Evolutionary conservation across 2,113 vertebrate species (phyloP).

Genomic region (Sander vitreus): DNA sequence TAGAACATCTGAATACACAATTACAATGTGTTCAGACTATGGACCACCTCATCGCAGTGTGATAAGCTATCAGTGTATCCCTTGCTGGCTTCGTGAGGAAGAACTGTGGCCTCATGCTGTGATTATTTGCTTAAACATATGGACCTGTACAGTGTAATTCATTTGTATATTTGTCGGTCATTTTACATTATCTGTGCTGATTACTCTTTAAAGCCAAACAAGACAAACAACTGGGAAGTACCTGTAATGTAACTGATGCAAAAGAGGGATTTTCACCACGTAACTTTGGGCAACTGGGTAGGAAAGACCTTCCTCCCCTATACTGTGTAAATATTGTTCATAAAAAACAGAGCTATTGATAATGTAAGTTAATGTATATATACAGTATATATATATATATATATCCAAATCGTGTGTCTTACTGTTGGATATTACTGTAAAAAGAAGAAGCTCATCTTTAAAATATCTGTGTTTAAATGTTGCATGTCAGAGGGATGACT

Average conservation of each 20-base stretch:
- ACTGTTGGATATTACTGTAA: conserved; percentile 69
- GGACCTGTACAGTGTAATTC: conserved; percentile 36
- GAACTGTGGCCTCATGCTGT: conserved; percentile 39
- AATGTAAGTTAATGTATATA: conserved; percentile 81
- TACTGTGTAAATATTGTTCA: conserved; percentile 80
- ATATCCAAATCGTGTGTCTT: conserved; percentile 68
- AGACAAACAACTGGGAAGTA: conserved; percentile 27
- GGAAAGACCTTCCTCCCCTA: conserved; percentile 35
- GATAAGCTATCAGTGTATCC: conserved; percentile 58
- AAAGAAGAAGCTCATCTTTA: conserved; percentile 63
- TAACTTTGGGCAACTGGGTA: conserved; percentile 18
- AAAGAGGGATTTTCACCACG: not conserved
- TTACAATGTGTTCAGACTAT: not conserved
- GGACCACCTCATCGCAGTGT: conserved; percentile 33
- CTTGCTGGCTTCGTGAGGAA: conserved; percentile 24
- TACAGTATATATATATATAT: conserved; percentile 25
- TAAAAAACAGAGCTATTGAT: conserved; percentile 75
- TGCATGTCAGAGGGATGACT: conserved; percentile 76
- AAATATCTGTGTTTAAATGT: conserved; percentile 75
- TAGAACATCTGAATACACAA: not conserved
- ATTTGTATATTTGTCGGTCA: conserved; percentile 64
- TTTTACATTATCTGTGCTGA: conserved; percentile 35
- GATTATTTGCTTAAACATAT: conserved; percentile 44
- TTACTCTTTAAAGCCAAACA: conserved; percentile 64
- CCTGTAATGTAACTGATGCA: conserved; percentile 39